phyloP scores from a whole-genome alignment of 2,888 invertebrate genomes.

The Callyntrura sp. region DNA sequence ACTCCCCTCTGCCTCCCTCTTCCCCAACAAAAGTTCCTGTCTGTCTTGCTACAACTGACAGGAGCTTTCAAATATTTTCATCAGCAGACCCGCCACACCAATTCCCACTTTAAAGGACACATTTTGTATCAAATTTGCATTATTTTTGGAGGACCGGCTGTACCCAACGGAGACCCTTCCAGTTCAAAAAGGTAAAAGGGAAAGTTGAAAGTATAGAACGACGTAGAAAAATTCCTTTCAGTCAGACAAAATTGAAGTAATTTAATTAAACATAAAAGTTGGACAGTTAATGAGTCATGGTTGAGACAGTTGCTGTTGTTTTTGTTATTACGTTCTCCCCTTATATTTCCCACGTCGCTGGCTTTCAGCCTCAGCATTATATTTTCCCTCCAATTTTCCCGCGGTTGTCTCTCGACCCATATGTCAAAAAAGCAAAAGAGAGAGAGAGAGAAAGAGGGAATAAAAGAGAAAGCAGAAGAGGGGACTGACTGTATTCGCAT shows the following conservation, averaged over 20 bases:
- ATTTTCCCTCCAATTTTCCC: background rate
- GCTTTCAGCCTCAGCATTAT: background rate
- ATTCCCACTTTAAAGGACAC: background rate
- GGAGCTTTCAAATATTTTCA: background rate
- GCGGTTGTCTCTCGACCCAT: background rate
- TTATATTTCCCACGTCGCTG: background rate
- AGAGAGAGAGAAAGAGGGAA: background rate
- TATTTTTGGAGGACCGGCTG: background rate
- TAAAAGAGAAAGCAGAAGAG: background rate
- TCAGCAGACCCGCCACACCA: no score
- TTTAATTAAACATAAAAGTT: slow-evolving; percentile 69
- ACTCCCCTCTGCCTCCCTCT: background rate
- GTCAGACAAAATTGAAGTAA: slow-evolving; percentile 54
- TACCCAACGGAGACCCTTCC: background rate
- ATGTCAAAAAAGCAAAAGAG: background rate
- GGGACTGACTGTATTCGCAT: background rate
- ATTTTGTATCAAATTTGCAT: background rate
- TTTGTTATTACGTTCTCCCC: slow-evolving; percentile 25
- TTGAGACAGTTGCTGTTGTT: slow-evolving; percentile 61
- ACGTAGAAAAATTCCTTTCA: background rate
- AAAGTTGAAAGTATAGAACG: background rate
- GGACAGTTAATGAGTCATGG: slow-evolving; percentile 74
- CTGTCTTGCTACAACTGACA: background rate
- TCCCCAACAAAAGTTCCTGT: no score
- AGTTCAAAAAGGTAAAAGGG: background rate